A percentile compares a stretch with the other conserved stretches of the same genome.
Conservation (phyloP, 2,888 invertebrate species). For the Molorchus minor region DNA sequence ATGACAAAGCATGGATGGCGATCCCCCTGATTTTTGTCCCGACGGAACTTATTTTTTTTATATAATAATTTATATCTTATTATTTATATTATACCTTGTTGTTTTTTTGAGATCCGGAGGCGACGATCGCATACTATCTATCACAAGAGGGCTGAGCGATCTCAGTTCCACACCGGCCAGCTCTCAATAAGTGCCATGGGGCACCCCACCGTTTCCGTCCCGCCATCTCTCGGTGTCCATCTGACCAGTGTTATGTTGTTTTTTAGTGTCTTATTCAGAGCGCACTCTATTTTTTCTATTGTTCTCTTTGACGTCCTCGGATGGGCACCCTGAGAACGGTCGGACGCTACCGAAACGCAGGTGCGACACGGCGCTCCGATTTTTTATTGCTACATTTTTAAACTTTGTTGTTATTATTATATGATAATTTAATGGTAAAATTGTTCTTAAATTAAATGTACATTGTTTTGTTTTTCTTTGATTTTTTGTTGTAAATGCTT, state of each 20-base stretch:
- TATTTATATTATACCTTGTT: conserved; percentile 60
- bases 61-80: conserved; percentile 57
- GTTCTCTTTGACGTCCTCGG: conserved; percentile 55
- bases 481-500: conserved; percentile 80
- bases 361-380: conserved; percentile 38
- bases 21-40: conserved; percentile 34
- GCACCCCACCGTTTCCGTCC: conserved; percentile 26
- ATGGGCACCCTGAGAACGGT: conserved; percentile 43
- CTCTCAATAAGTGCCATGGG: conserved; percentile 36
- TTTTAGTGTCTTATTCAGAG: conserved; percentile 57
- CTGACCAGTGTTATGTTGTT: conserved; percentile 59
- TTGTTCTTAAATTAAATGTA: conserved; percentile 80
- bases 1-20: neutral
- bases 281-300: conserved; percentile 61
- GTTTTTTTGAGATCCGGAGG: conserved; percentile 54
- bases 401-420: conserved; percentile 74
- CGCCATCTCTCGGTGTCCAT: conserved; percentile 48
- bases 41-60: conserved; percentile 44
- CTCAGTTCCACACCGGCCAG: conserved; percentile 54
- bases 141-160: conserved; percentile 58
- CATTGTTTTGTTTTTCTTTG: conserved; percentile 80
- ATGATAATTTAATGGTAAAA: conserved; percentile 75
- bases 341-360: conserved; percentile 31
- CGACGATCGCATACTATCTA: conserved; percentile 48
- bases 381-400: conserved; percentile 65